Percentiles rank a stretch among this genome's conserved stretches.
Conservation (phyloP, 2,888 invertebrate genomes). For the Xestobium rufovillosum region DNA sequence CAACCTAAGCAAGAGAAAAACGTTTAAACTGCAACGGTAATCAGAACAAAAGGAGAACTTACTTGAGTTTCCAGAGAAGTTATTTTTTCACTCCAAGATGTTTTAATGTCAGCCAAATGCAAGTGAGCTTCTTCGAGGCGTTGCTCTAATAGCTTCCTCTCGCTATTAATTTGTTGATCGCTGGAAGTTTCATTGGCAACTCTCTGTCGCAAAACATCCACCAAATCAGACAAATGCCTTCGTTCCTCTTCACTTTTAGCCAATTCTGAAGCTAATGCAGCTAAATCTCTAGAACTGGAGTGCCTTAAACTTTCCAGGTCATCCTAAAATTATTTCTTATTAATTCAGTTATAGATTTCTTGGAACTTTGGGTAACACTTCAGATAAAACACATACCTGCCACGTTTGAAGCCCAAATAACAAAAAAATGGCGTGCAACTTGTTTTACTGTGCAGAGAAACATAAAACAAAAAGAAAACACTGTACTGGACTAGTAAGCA, state of each 20-base stretch:
- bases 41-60: conserved; percentile 18
- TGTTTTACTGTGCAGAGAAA: conserved; percentile 11
- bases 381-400: conserved; percentile 45
- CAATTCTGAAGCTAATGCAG: conserved; percentile 58
- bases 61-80: conserved; percentile 85
- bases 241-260: conserved; percentile 71
- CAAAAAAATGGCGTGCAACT: no score
- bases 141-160: conserved; percentile 62
- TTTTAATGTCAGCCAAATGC: conserved; percentile 82
- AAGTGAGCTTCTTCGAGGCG: conserved; percentile 78
- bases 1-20: conserved; percentile 49
- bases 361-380: no score
- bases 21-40: conserved; percentile 63
- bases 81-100: conserved; percentile 88
- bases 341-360: neutral
- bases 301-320: conserved; percentile 70
- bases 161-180: conserved; percentile 51
- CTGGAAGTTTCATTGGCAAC: conserved; percentile 42
- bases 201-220: conserved; percentile 50
- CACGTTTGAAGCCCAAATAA: conserved; percentile 29
- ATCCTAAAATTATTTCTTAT: conserved; percentile 51
- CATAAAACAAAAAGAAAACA: conserved; percentile 16
- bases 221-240: conserved; percentile 58
- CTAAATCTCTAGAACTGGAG: conserved; percentile 63
- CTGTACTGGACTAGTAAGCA: no score